A percentile compares a stretch with the other conserved stretches of the same genome.
These are phyloP conservation scores for Lepus townsendii DNA, from an alignment of 2,797 vertebrate genomes.

Conservation along the genomic window DNA sequence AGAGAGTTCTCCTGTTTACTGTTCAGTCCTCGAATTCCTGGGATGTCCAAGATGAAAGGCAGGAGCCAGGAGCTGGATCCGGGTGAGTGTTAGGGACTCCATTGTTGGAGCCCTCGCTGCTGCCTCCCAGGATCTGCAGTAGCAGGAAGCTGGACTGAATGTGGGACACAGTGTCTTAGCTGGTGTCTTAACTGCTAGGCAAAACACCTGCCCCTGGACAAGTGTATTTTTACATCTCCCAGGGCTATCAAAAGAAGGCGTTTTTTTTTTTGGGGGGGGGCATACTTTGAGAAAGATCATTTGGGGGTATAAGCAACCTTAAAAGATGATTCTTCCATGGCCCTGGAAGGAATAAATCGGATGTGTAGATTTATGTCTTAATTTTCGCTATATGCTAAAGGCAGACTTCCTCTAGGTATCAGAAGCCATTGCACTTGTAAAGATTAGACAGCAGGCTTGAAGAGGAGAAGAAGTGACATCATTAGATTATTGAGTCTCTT, in stretches of 20 bases:
- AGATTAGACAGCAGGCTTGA: background rate
- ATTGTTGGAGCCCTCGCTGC: too few species aligned
- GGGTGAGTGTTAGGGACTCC: too few species aligned
- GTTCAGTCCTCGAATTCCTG: too few species aligned
- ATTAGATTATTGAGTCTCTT: background rate
- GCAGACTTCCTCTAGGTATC: background rate
- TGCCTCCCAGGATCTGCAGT: too few species aligned
- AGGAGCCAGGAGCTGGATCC: too few species aligned
- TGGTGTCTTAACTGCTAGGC: too few species aligned
- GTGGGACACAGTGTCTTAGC: too few species aligned
- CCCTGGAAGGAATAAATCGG: background rate
- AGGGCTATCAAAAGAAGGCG: background rate
- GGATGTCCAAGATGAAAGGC: too few species aligned
- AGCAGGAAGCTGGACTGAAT: too few species aligned
- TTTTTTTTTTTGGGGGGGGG: background rate
- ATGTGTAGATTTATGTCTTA: background rate
- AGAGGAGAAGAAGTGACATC: background rate
- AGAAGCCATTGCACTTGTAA: background rate
- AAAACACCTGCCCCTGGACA: too few species aligned
- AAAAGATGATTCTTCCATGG: slow-evolving; percentile 3
- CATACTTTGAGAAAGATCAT: background rate
- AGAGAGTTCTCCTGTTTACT: too few species aligned
- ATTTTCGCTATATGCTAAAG: background rate
- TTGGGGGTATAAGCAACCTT: background rate
- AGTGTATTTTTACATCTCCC: background rate